Conservation (phyloP, 2,888 invertebrate genomes). For the Gandaritis pyraliata region DNA sequence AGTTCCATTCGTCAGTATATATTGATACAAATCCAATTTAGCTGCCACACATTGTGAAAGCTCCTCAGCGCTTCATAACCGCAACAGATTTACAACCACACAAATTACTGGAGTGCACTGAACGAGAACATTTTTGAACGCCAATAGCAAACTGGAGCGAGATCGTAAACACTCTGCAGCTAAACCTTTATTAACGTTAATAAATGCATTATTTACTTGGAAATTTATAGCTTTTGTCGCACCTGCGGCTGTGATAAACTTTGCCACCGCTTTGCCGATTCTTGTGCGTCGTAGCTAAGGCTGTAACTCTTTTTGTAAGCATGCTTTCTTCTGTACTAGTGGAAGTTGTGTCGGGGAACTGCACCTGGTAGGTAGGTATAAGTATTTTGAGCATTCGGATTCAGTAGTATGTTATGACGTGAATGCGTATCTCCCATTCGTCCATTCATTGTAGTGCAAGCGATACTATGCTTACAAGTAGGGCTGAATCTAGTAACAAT, state of each 20-base stretch:
- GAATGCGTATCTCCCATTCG: no score
- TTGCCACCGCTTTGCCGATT: conserved; percentile 51
- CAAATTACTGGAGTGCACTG: conserved; percentile 29
- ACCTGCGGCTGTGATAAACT: conserved; percentile 69
- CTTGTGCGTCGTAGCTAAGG: conserved; percentile 25
- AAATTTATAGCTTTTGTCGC: conserved; percentile 67
- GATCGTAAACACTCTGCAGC: conserved; percentile 46
- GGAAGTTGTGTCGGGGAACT: no score
- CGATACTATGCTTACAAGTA: not conserved
- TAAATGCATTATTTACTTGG: conserved; percentile 78
- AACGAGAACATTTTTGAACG: conserved; percentile 46
- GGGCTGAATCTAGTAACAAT: conserved; percentile 2
- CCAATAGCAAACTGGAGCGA: conserved; percentile 45
- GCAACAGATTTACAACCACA: conserved; percentile 23
- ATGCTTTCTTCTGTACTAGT: not conserved
- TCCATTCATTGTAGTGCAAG: not conserved
- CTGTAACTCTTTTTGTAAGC: not conserved
- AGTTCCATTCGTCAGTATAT: not conserved
- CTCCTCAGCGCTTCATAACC: conserved; percentile 22
- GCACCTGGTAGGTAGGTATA: no score
- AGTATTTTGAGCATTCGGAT: no score
- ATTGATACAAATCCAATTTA: conserved; percentile 2
- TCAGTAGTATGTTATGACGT: no score
- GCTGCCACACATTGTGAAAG: not conserved
- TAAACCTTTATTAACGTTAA: conserved; percentile 66